phyloP scores from a whole-genome alignment of 2,113 vertebrate genomes.

The Neodontobutis hainanensis region DNA sequence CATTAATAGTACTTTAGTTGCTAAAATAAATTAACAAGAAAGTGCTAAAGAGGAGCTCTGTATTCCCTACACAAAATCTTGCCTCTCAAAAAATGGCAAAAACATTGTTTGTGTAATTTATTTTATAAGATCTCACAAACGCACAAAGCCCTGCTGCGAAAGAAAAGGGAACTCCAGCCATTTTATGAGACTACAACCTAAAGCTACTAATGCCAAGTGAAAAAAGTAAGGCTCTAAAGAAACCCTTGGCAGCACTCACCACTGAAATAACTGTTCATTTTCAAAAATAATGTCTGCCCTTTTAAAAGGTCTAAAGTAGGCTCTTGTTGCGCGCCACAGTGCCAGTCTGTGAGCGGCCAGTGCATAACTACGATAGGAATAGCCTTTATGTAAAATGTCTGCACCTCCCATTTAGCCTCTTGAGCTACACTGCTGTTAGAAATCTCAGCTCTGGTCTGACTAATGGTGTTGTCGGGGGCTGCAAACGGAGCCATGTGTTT shows the following conservation, averaged over 20 bases:
- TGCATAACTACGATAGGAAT: slow-evolving; percentile 12
- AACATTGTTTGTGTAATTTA: no score
- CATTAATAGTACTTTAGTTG: background rate
- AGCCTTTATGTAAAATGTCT: slow-evolving; percentile 52
- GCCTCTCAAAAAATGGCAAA: no score
- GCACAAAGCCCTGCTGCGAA: no score
- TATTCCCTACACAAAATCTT: background rate
- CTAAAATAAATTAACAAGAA: background rate
- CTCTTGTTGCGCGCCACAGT: slow-evolving; percentile 42
- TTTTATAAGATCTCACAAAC: background rate
- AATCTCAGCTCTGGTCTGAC: slow-evolving; percentile 42
- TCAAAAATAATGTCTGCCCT: slow-evolving; percentile 36
- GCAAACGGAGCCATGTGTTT: slow-evolving; percentile 16
- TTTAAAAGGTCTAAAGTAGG: slow-evolving; percentile 36
- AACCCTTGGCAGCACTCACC: slow-evolving; percentile 26
- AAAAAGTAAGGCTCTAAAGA: slow-evolving; percentile 20
- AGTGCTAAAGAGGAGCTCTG: background rate
- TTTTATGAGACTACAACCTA: slow-evolving; percentile 33
- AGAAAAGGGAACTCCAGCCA: background rate
- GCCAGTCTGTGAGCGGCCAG: slow-evolving; percentile 32
- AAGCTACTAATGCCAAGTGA: slow-evolving; percentile 14
- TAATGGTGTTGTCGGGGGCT: slow-evolving; percentile 32
- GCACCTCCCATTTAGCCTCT: slow-evolving; percentile 31
- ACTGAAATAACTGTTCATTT: slow-evolving; percentile 40
- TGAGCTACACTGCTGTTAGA: slow-evolving; percentile 30